Conservation (phyloP, 2,888 invertebrate genomes). For the Cephus pygmeus region DNA sequence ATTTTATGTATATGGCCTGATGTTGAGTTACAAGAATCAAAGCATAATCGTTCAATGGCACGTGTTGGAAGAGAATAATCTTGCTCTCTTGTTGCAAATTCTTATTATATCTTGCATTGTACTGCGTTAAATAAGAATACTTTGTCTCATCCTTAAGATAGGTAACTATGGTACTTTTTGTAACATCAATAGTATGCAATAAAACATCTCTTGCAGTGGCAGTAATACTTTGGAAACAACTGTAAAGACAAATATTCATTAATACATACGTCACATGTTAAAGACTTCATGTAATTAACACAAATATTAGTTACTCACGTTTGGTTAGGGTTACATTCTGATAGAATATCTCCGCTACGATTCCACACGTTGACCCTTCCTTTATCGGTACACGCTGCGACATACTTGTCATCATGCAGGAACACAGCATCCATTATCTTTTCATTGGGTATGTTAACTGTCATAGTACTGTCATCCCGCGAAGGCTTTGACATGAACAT, state of each 20-base stretch:
- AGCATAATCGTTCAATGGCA: slow-evolving; percentile 41
- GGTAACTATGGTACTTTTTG: slow-evolving; percentile 45
- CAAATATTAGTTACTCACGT: slow-evolving; percentile 26
- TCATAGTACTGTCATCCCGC: slow-evolving; percentile 48
- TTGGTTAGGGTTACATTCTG: slow-evolving; percentile 17
- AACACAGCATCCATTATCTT: slow-evolving; percentile 51
- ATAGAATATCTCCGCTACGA: slow-evolving; percentile 36
- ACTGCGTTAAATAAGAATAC: slow-evolving; percentile 45
- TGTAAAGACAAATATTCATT: neutral
- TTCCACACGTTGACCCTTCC: slow-evolving; percentile 48
- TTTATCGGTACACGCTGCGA: slow-evolving; percentile 53
- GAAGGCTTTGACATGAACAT: slow-evolving; percentile 37
- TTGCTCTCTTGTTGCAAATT: slow-evolving; percentile 32
- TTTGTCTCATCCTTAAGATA: slow-evolving; percentile 27
- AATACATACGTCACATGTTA: neutral
- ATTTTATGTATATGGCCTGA: slow-evolving; percentile 47
- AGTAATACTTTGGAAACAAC: slow-evolving; percentile 24
- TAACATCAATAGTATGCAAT: slow-evolving; percentile 51
- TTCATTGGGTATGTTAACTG: slow-evolving; percentile 42
- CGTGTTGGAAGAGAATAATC: slow-evolving; percentile 47
- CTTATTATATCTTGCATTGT: slow-evolving; percentile 35
- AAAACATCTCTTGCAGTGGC: slow-evolving; percentile 39
- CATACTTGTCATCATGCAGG: slow-evolving; percentile 37
- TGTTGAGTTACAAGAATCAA: slow-evolving; percentile 55
- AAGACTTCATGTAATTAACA: neutral